These are phyloP conservation scores for Hermatobates lingyangjiaoensis DNA, from an alignment of 1,140 invertebrate species.

Conservation along the genomic window DNA sequence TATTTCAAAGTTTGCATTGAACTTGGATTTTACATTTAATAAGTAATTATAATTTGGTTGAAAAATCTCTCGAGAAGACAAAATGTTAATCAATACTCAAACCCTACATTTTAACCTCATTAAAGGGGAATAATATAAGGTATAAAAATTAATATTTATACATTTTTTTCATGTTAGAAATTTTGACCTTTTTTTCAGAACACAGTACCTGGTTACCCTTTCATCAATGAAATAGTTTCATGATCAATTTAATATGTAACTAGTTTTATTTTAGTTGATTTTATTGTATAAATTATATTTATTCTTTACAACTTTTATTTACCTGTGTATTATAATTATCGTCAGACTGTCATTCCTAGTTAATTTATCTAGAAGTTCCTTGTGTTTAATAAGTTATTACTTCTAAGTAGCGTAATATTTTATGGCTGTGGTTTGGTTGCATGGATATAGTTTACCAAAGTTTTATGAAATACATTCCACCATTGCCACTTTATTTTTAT, in stretches of 20 bases:
- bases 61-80: no score
- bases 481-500: slow-evolving; percentile 10
- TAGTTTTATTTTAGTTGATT: neutral
- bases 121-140: no score
- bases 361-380: slow-evolving; percentile 8
- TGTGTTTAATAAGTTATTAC: slow-evolving; percentile 5
- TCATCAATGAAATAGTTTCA: neutral
- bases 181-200: neutral
- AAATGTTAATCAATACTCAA: no score
- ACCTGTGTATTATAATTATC: neutral
- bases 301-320: neutral
- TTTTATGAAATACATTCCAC: slow-evolving; percentile 9
- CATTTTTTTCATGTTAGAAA: neutral
- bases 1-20: no score
- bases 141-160: no score
- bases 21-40: no score
- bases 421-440: slow-evolving; percentile 12
- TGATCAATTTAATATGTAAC: neutral
- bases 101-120: no score
- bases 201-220: neutral
- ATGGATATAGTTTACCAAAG: slow-evolving; percentile 11
- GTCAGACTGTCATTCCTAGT: slow-evolving; percentile 9
- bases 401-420: slow-evolving; percentile 5
- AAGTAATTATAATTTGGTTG: no score
- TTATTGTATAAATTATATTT: neutral